These are phyloP conservation scores for Gymnocheta viridis DNA, from an alignment of 2,888 invertebrate species.

Conservation along the genomic window DNA sequence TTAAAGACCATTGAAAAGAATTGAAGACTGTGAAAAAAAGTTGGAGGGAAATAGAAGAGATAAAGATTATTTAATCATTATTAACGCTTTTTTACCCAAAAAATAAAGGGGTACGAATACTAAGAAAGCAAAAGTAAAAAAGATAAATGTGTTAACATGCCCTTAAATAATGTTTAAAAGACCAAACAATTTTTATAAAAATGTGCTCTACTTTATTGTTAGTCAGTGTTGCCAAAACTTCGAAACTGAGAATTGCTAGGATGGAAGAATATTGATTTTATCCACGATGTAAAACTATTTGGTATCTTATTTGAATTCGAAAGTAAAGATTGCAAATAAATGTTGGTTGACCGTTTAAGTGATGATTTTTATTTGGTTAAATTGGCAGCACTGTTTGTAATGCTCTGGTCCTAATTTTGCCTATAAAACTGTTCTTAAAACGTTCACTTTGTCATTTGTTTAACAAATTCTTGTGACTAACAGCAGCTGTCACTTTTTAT, in stretches of 20 bases:
- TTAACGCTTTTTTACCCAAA: neutral
- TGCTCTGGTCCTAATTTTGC: neutral
- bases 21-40: neutral
- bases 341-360: too few species aligned
- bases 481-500: conserved; percentile 66
- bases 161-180: conserved; percentile 15
- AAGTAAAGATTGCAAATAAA: too few species aligned
- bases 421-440: neutral
- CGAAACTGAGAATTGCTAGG: neutral
- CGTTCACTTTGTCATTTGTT: conserved; percentile 22
- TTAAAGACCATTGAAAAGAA: conserved; percentile 22
- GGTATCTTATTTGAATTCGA: too few species aligned
- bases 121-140: neutral
- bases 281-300: too few species aligned
- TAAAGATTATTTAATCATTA: neutral
- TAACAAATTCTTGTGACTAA: conserved; percentile 60
- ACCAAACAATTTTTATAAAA: neutral
- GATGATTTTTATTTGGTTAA: neutral
- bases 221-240: neutral
- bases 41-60: neutral
- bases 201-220: neutral
- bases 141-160: conserved; percentile 35
- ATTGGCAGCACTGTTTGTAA: neutral
- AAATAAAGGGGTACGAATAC: neutral
- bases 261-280: too few species aligned